A percentile compares a stretch with the other conserved stretches of the same genome.
These are phyloP conservation scores for Amazona vittata DNA, from an alignment of 2,113 vertebrate species.

Conservation along the genomic window DNA sequence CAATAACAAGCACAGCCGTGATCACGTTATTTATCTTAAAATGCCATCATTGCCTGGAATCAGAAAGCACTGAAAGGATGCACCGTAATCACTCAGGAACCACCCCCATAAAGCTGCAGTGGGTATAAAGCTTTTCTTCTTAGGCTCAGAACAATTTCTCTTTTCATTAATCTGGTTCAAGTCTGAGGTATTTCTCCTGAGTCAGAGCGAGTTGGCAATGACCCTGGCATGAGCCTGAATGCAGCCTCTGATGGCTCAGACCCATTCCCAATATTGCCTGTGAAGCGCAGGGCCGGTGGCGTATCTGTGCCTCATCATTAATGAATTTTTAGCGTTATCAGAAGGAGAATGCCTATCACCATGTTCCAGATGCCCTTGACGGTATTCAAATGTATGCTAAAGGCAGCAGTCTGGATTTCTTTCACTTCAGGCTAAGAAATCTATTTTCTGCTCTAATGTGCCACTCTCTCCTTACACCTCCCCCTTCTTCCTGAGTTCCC, in stretches of 20 bases:
- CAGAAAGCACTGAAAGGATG: neutral
- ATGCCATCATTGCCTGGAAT: slow-evolving; percentile 44
- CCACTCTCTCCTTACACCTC: neutral
- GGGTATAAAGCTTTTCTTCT: neutral
- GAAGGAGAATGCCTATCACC: neutral
- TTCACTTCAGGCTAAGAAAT: slow-evolving; percentile 21
- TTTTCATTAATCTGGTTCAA: slow-evolving; percentile 15
- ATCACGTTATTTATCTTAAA: slow-evolving; percentile 53
- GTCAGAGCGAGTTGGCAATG: neutral
- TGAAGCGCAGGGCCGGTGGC: neutral
- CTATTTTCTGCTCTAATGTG: slow-evolving; percentile 49
- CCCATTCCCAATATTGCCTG: rapidly evolving
- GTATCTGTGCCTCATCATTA: neutral
- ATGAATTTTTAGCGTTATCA: neutral
- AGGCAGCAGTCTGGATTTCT: slow-evolving; percentile 29
- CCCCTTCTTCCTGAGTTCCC: neutral
- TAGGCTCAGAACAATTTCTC: slow-evolving; percentile 11
- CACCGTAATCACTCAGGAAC: neutral
- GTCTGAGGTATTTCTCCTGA: slow-evolving; percentile 16
- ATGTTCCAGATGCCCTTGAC: slow-evolving; percentile 44
- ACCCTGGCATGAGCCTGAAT: neutral
- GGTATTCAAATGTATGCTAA: slow-evolving; percentile 15
- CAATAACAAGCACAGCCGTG: slow-evolving; percentile 2
- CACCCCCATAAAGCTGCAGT: neutral
- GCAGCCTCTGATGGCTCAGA: neutral